Conservation (phyloP, 2,888 invertebrate genomes). For the Amiota mariae region DNA sequence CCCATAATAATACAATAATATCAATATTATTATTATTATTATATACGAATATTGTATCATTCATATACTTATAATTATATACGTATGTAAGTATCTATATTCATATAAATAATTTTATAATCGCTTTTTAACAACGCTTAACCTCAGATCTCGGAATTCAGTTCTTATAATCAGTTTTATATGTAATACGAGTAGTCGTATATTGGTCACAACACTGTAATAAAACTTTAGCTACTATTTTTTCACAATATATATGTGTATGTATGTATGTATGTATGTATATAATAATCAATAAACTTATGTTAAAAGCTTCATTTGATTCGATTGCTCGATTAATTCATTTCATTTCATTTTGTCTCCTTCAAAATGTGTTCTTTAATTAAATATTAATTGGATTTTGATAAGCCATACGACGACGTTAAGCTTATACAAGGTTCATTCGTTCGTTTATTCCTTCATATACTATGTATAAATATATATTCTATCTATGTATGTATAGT, state of each 20-base stretch:
- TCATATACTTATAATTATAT: not conserved
- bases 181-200: too few relatives aligned
- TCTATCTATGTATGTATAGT: too few relatives aligned
- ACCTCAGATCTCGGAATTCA: conserved; percentile 23
- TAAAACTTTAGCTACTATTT: not conserved
- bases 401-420: conserved; percentile 1
- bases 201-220: not conserved
- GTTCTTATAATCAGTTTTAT: conserved; percentile 1
- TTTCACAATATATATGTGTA: too few relatives aligned
- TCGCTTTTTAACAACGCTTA: conserved; percentile 28
- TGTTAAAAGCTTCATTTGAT: conserved; percentile 19
- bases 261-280: too few relatives aligned
- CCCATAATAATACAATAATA: conserved; percentile 57
- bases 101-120: conserved; percentile 27
- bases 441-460: not conserved
- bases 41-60: not conserved
- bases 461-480: too few relatives aligned
- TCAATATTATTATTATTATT: conserved; percentile 12
- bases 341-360: conserved; percentile 31
- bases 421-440: not conserved
- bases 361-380: conserved; percentile 54
- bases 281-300: conserved; percentile 19
- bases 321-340: conserved; percentile 21
- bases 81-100: conserved; percentile 5
- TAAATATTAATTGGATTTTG: conserved; percentile 58